Evolutionary conservation across 1,140 invertebrate genomes (phyloP).

Genomic region (Cyclargus thomasi): DNA sequence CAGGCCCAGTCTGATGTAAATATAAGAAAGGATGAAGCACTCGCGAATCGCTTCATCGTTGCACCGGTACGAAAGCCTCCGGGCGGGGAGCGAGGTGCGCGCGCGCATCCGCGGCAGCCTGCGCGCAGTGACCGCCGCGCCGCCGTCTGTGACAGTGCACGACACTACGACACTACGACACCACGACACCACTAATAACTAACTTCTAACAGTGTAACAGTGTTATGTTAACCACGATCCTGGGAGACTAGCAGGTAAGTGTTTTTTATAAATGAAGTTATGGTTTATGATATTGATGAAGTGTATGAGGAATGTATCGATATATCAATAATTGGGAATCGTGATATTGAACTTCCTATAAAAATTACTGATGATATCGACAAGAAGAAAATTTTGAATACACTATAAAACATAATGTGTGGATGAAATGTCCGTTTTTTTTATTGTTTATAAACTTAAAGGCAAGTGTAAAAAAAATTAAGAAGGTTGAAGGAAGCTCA

Average conservation of each 20-base stretch:
- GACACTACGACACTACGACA: not conserved
- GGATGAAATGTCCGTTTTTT: too few relatives aligned
- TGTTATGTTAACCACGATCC: not conserved
- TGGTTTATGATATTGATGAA: not conserved
- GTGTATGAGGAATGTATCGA: too few relatives aligned
- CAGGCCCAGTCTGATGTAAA: too few relatives aligned
- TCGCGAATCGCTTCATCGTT: not conserved
- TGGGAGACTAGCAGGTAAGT: not conserved
- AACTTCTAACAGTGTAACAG: not conserved
- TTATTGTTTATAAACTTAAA: too few relatives aligned
- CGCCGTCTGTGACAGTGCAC: not conserved
- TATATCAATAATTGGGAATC: too few relatives aligned
- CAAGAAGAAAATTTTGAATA: too few relatives aligned
- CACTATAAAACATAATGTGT: too few relatives aligned
- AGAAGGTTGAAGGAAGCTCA: too few relatives aligned
- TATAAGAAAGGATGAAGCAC: too few relatives aligned
- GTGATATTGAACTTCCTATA: too few relatives aligned
- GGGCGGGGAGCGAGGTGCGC: not conserved
- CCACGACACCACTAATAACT: not conserved
- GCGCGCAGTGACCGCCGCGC: slow-evolving; percentile 1
- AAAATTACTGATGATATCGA: too few relatives aligned
- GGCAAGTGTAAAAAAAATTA: too few relatives aligned
- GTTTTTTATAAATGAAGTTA: not conserved
- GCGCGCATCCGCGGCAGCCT: not conserved
- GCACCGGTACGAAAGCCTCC: not conserved